Base-by-base conservation (phyloP, 2,888 invertebrate genomes). In the Rhabditophanes sp. region DNA sequence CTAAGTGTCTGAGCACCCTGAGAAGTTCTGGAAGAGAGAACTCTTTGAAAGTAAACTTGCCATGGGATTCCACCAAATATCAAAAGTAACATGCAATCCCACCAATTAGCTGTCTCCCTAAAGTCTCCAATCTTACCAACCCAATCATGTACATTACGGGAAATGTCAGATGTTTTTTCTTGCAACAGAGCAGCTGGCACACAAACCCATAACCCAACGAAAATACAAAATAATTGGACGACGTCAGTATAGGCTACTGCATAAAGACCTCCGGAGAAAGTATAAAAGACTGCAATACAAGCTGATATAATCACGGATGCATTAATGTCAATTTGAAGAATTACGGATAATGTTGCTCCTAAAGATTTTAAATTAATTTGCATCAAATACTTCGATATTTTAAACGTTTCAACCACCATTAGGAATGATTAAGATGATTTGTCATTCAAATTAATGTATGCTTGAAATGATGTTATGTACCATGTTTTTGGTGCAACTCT, bases 31-130 rank as follows among this genome's bases (percentile, higher is more conserved):
- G 88, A 84, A 41, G 90, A 90, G 56, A 96, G 72, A 32, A 96
- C 93, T 25, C 93, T 75, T 73, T 96, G 93, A 70, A 93, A 93
- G 67, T 93, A 93, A 19, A 90, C 90, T 77, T 88, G 84, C 87
- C 90, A 90, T 0, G 90, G 90, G 54, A 90, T 88, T 25, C 90
- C 90, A 12, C 90, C 90, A 59, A 90, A 85, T 29, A 88, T 72
- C 38, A 90, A 73, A 53, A 93, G 72, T 11, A 90, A 69, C 8
- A 82, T 83, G 53, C 81, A 78, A 69, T 90, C 90, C 31, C 82
- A 56, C 66, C 88, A 90, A 53, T 73, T 78, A 73, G 80, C 80
- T 53, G 78, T 75, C 58, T 80, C 78, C 2, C 73, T 69, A 0
- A 76, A 69, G 0, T 78, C 75, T 3, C 50, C 50, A 8, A 87